phyloP scores from a whole-genome alignment of 2,888 invertebrate species.

The Leucophenga montana region DNA sequence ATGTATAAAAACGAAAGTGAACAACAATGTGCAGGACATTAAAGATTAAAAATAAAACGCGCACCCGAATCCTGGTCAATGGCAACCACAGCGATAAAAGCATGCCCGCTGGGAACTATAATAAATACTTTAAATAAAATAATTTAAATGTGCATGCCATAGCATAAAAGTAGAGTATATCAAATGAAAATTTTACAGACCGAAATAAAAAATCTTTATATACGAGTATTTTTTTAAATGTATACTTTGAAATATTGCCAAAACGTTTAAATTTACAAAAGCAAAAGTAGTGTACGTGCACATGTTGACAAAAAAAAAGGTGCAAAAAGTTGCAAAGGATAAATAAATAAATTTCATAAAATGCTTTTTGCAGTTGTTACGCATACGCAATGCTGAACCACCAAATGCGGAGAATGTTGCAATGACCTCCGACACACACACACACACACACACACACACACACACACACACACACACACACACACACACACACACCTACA shows the following conservation, averaged over 20 bases:
- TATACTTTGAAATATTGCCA: constrained; percentile 10
- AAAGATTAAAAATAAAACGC: neutral
- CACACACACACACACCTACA: constrained; percentile 8
- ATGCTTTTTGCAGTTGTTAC: constrained; percentile 6
- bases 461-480: constrained; percentile 8
- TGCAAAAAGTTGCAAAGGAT: no score
- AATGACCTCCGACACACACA: no score
- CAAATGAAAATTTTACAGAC: constrained; percentile 45
- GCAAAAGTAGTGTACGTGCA: neutral
- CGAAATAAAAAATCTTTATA: constrained; percentile 10
- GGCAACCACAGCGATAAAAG: neutral
- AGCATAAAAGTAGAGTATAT: constrained; percentile 9
- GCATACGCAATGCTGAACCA: constrained; percentile 9
- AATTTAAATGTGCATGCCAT: constrained; percentile 19
- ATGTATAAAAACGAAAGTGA: no score
- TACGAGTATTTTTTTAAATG: constrained; percentile 1
- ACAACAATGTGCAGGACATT: neutral
- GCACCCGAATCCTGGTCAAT: neutral
- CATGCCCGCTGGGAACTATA: neutral
- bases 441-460: constrained; percentile 9
- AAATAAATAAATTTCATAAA: no score
- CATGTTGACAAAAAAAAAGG: no score
- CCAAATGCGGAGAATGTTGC: neutral
- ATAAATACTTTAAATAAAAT: neutral
- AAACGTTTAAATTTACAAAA: constrained; percentile 17